Evolutionary conservation across 2,797 vertebrate genomes (phyloP), one percentile per base, ranked within the genome.

Genomic region (Coccyzus lansbergi): DNA sequence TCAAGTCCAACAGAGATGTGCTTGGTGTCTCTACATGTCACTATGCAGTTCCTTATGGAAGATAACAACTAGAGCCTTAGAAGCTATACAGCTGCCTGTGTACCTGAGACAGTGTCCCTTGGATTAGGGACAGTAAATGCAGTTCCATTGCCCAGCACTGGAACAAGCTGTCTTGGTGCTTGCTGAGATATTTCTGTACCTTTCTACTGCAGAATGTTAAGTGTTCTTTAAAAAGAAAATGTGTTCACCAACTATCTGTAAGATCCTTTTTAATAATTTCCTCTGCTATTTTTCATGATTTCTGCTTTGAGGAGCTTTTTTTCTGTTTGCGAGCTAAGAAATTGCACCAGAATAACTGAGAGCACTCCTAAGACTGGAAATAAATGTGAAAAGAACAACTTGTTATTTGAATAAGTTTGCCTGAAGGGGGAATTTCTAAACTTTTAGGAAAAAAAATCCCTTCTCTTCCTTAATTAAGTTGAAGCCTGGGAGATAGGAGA

Each of bases 391-490:
- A 92, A 92, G 60, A 91, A 79, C 26, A 42, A 67, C 60, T 84
- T 0, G 0, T 63, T 76, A 91, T 90, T 94, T 87, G 86, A 95
- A 70, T 86, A 77, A 65, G 70, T 93, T 80, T 93, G 69, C 89
- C 90, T 71, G 60, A 91, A 92, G 91, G 90, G 36, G 11, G 18
- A 86, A 72, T 95, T 90, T 88, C 83, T 93, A 90, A 92, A 91
- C 63, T 94, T 93, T 36, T 72, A 87, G 79, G 88, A 91, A 88
- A 82, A 93, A 82, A 91, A 81, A n/a, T 86, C 74, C 68, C 59
- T 85, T 91, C 68, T 51, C 16, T 96, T 86, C 38, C 64, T 86
- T 92, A 40, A 91, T 92, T 90, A 93, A 92, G 69, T 76, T 22
- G 83, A 86, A 80, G 22, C 59, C 92, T 52, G 21, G 44, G 53